phyloP scores from a whole-genome alignment of 2,888 invertebrate genomes.

The Plebejus argus region DNA sequence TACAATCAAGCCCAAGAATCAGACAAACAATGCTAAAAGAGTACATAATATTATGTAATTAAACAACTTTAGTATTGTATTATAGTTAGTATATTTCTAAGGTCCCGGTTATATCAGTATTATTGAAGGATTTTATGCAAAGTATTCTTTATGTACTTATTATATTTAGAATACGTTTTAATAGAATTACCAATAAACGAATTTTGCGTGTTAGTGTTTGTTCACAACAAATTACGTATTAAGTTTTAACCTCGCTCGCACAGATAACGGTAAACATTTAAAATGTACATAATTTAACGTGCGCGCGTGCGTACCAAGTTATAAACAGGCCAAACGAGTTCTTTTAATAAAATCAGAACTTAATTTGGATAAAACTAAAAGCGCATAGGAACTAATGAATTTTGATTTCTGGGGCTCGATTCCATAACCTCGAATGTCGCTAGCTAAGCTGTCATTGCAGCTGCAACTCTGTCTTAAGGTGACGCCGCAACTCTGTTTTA shows the following conservation, averaged over 20 bases:
- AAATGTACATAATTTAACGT: conserved; percentile 16
- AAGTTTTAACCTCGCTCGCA: conserved; percentile 4
- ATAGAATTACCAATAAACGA: not conserved
- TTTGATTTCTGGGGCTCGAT: not conserved
- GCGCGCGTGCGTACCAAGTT: not conserved
- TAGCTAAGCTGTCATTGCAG: no score
- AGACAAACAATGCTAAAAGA: not conserved
- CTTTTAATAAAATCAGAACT: not conserved
- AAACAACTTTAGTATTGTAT: not conserved
- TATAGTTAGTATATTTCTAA: not conserved
- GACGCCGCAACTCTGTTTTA: no score
- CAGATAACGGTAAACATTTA: conserved; percentile 32
- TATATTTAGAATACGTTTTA: not conserved
- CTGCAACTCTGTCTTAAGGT: no score
- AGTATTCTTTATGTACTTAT: not conserved
- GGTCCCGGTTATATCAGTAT: not conserved
- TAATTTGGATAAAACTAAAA: not conserved
- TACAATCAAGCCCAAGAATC: not conserved
- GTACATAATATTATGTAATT: no score
- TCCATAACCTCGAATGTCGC: no score
- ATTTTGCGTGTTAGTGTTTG: not conserved
- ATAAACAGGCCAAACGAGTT: conserved; percentile 12
- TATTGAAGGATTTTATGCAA: not conserved
- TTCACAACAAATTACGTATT: conserved; percentile 15
- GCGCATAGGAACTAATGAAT: not conserved